A percentile compares a stretch with the other conserved stretches of the same genome.
Evolutionary conservation across 2,113 vertebrate species (phyloP).

Genomic region (Gadus chalcogrammus): DNA sequence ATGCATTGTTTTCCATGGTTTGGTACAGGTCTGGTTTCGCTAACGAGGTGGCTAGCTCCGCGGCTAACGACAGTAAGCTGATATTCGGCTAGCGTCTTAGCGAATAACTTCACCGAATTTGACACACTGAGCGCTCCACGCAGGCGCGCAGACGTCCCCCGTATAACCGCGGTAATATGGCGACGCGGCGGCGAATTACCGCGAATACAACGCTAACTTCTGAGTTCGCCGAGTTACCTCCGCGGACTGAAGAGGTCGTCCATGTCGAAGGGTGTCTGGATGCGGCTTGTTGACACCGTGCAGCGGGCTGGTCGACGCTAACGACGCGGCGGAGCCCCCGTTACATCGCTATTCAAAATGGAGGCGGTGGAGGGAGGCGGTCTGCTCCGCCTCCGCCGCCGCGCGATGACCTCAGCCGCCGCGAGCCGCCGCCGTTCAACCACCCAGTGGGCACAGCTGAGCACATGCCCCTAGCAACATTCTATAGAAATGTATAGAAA

Average conservation of each 20-base stretch:
- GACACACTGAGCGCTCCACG: slow-evolving; percentile 48
- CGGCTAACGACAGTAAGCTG: slow-evolving; percentile 51
- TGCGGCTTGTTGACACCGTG: slow-evolving; percentile 76
- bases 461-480: no score
- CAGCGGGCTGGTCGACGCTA: slow-evolving; percentile 70
- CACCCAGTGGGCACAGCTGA: no score
- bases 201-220: slow-evolving; percentile 31
- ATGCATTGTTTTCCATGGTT: not conserved
- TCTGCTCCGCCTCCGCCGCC: slow-evolving; percentile 77
- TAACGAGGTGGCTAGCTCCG: slow-evolving; percentile 29
- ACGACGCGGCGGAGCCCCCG: slow-evolving; percentile 76
- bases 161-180: no score
- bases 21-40: not conserved
- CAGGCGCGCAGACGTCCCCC: not conserved
- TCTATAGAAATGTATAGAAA: no score
- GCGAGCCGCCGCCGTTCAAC: no score
- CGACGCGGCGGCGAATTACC: no score
- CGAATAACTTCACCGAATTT: slow-evolving; percentile 68
- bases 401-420: slow-evolving; percentile 87
- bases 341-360: slow-evolving; percentile 95
- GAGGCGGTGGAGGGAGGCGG: slow-evolving; percentile 89
- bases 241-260: slow-evolving; percentile 92
- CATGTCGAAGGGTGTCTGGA: slow-evolving; percentile 83
- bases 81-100: slow-evolving; percentile 65
- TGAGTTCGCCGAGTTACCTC: slow-evolving; percentile 83